Conservation (phyloP, 2,888 invertebrate genomes). For the Yponomeuta sedellus region DNA sequence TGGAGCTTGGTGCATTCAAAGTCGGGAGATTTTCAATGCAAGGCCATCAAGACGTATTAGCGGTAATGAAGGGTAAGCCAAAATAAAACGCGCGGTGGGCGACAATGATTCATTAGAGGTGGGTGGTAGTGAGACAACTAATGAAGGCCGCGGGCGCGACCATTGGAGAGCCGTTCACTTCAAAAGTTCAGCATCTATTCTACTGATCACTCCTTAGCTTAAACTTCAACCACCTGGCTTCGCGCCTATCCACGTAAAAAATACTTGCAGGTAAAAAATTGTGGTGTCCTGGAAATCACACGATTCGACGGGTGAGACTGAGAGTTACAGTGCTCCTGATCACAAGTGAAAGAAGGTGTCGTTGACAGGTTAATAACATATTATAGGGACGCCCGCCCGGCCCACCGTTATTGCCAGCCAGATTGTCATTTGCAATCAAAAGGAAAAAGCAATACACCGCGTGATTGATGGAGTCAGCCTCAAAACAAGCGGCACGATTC, state of each 20-base stretch:
- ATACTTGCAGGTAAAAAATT: slow-evolving; percentile 16
- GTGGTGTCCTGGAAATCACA: too few species aligned
- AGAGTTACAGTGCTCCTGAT: background rate
- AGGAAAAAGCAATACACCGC: slow-evolving; percentile 27
- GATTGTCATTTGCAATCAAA: slow-evolving; percentile 26
- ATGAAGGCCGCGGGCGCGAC: slow-evolving; percentile 56
- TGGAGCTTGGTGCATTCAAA: too few species aligned
- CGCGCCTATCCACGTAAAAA: too few species aligned
- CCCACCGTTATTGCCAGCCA: slow-evolving; percentile 4
- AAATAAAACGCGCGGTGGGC: slow-evolving; percentile 42
- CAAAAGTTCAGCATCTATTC: slow-evolving; percentile 19
- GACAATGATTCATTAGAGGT: slow-evolving; percentile 58
- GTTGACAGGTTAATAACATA: too few species aligned
- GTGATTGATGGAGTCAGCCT: slow-evolving; percentile 42
- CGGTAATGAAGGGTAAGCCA: slow-evolving; percentile 46
- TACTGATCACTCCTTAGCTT: too few species aligned
- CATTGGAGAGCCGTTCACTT: slow-evolving; percentile 43
- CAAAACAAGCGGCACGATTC: slow-evolving; percentile 36
- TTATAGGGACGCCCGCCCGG: slow-evolving; percentile 12
- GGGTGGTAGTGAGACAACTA: slow-evolving; percentile 45
- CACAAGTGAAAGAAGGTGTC: background rate
- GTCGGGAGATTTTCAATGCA: slow-evolving; percentile 2
- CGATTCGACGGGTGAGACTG: background rate
- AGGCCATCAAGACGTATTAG: slow-evolving; percentile 20
- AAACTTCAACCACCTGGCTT: too few species aligned